Conservation (phyloP, 2,888 invertebrate genomes). For the Teleiodes luculella region DNA sequence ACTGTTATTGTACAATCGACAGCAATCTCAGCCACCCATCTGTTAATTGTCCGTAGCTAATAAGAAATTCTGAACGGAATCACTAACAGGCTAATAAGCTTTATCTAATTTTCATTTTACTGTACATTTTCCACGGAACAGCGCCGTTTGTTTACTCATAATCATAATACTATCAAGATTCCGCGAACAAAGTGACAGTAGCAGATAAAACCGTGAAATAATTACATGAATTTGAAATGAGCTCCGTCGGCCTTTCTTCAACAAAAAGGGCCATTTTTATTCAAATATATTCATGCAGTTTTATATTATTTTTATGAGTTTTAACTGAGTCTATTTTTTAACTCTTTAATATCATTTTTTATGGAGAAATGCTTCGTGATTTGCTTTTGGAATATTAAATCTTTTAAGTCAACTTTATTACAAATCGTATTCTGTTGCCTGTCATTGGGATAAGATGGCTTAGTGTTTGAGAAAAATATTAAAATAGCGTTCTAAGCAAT, state of each 20-base stretch:
- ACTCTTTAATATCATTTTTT: not conserved
- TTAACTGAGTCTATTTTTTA: not conserved
- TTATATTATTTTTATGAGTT: not conserved
- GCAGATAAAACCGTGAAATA: slow-evolving; percentile 4
- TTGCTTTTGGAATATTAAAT: not conserved
- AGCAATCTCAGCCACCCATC: too few species aligned
- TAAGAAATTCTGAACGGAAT: too few species aligned
- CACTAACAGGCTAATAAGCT: too few species aligned
- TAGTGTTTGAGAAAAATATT: too few species aligned
- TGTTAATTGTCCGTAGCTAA: too few species aligned
- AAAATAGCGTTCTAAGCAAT: too few species aligned
- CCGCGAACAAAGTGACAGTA: not conserved
- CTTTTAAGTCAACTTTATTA: not conserved
- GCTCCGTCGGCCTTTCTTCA: not conserved
- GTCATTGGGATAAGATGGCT: too few species aligned
- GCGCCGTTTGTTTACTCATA: not conserved
- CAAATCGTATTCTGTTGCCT: too few species aligned
- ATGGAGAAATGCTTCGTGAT: not conserved
- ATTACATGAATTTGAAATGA: not conserved
- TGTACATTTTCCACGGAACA: not conserved
- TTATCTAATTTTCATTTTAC: not conserved
- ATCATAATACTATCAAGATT: not conserved
- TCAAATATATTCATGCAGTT: not conserved
- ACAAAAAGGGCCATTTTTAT: not conserved
- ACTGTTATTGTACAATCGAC: too few species aligned